Evolutionary conservation across 2,888 invertebrate species (phyloP).

Genomic region (Timema cristinae): DNA sequence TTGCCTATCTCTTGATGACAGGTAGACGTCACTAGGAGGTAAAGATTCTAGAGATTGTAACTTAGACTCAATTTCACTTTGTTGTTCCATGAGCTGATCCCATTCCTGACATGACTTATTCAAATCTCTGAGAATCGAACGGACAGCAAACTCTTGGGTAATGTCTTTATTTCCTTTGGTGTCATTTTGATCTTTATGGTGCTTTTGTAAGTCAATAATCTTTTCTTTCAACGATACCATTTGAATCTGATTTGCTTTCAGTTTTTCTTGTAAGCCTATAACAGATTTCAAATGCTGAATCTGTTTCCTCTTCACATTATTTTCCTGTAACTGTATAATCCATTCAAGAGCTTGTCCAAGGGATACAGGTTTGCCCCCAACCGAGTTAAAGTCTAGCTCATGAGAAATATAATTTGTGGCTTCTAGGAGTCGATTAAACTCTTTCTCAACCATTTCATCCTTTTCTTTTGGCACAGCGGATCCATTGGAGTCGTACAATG

Average conservation of each 20-base stretch:
- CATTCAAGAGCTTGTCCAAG: constrained; percentile 95
- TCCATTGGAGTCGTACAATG: constrained; percentile 91
- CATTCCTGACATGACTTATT: constrained; percentile 66
- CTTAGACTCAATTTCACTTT: constrained; percentile 80
- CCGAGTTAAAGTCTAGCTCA: constrained; percentile 91
- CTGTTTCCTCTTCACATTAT: constrained; percentile 93
- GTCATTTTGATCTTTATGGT: constrained; percentile 47
- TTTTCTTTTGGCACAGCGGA: constrained; percentile 93
- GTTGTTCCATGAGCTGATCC: constrained; percentile 72
- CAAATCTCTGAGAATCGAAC: constrained; percentile 60
- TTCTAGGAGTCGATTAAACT: constrained; percentile 76
- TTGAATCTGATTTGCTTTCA: constrained; percentile 70
- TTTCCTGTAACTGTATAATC: constrained; percentile 94
- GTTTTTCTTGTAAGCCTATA: constrained; percentile 79
- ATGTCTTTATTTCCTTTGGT: constrained; percentile 51
- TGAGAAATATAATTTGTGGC: constrained; percentile 95
- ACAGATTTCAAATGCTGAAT: constrained; percentile 82
- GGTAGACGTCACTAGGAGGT: constrained; percentile 92
- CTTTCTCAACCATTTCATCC: constrained; percentile 82
- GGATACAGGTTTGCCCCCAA: constrained; percentile 79
- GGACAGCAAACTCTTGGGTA: constrained; percentile 63
- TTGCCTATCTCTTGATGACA: constrained; percentile 90
- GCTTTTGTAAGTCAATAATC: constrained; percentile 54
- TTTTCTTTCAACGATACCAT: constrained; percentile 59
- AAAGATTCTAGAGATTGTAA: constrained; percentile 78